A percentile compares a stretch with the other conserved stretches of the same genome.
phyloP scores from a whole-genome alignment of 2,113 vertebrate genomes.

The Colinus virginianus region DNA sequence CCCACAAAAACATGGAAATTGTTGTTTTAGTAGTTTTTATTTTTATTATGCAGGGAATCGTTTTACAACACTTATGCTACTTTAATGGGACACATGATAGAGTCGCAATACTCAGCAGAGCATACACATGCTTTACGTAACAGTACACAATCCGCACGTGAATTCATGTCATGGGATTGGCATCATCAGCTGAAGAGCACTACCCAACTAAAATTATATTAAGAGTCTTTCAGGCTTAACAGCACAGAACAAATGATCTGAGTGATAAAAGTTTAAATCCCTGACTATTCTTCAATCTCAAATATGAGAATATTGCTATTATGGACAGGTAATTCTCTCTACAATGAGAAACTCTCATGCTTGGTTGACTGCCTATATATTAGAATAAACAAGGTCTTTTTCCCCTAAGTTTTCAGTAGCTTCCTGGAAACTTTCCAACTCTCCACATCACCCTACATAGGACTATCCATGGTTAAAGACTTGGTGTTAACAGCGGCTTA shows the following conservation, averaged over 20 bases:
- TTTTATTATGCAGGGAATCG: no score
- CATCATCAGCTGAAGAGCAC: background rate
- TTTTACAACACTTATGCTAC: background rate
- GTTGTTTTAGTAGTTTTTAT: background rate
- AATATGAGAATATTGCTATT: background rate
- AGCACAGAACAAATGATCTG: background rate
- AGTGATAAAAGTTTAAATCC: background rate
- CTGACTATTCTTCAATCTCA: background rate
- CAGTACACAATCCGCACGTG: background rate
- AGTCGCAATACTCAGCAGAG: background rate
- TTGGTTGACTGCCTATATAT: background rate
- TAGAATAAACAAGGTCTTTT: background rate
- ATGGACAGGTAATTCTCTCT: conserved; percentile 18
- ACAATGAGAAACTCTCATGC: background rate
- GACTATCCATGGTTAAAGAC: background rate
- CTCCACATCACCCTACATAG: accelerated
- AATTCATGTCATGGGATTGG: background rate
- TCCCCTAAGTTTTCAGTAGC: background rate
- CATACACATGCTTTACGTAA: background rate
- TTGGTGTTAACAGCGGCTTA: accelerated
- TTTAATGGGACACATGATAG: no score
- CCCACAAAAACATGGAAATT: accelerated
- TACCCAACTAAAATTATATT: background rate
- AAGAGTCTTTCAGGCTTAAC: background rate
- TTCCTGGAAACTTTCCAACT: background rate